phyloP scores from a whole-genome alignment of 2,113 vertebrate genomes.

The Vidua macroura region DNA sequence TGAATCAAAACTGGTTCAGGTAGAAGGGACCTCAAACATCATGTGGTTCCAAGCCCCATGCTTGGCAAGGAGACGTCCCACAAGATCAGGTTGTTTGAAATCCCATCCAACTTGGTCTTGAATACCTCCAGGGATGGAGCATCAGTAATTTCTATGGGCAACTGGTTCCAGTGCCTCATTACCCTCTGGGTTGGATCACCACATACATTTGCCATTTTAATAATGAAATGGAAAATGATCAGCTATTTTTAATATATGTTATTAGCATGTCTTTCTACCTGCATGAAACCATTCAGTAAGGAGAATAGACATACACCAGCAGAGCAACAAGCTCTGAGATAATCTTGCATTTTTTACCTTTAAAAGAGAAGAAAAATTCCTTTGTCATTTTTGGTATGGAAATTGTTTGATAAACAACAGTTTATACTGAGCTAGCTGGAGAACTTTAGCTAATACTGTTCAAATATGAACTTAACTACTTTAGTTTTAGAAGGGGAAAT shows the following conservation, averaged over 20 bases:
- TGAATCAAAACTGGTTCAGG: no score
- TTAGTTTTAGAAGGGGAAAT: not conserved
- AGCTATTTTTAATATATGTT: not conserved
- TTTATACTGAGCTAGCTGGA: not conserved
- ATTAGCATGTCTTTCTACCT: not conserved
- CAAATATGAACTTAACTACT: not conserved
- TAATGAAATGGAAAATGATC: not conserved
- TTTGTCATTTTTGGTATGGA: not conserved
- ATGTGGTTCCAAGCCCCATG: not conserved
- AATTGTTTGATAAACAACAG: not conserved
- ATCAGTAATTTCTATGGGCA: not conserved
- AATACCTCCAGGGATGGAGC: not conserved
- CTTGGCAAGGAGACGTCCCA: not conserved
- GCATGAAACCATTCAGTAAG: not conserved
- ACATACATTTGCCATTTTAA: not conserved
- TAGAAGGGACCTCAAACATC: not conserved
- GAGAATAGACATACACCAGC: not conserved
- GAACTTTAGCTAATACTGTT: not conserved
- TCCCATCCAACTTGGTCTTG: not conserved
- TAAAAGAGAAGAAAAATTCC: not conserved
- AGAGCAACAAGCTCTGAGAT: not conserved
- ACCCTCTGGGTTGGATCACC: not conserved
- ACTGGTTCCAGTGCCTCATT: not conserved
- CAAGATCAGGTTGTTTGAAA: fast-evolving
- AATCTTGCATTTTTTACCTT: not conserved